These are phyloP conservation scores for Asobara japonica DNA, from an alignment of 1,140 invertebrate genomes.

Conservation along the genomic window DNA sequence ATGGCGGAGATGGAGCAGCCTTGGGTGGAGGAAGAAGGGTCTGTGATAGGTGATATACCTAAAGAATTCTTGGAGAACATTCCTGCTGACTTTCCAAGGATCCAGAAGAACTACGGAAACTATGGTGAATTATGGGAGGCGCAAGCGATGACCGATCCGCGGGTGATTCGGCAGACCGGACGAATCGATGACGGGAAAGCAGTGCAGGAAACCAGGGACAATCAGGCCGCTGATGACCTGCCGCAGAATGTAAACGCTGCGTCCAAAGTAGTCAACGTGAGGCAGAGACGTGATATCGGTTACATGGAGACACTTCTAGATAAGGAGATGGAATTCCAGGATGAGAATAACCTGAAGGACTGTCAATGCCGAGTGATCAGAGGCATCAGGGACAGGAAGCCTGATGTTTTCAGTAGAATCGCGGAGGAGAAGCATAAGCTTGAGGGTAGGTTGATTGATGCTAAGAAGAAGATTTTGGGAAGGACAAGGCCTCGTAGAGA, in stretches of 20 bases:
- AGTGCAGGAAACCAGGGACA: too few relatives aligned
- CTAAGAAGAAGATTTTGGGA: neutral
- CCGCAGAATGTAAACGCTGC: too few relatives aligned
- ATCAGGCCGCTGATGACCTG: too few relatives aligned
- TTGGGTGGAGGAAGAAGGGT: neutral
- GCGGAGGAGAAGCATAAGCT: neutral
- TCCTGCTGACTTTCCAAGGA: neutral
- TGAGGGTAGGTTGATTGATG: too few relatives aligned
- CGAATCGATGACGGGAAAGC: too few relatives aligned
- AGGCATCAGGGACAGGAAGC: neutral
- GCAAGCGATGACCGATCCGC: constrained; percentile 17
- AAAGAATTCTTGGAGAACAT: neutral
- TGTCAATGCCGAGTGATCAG: constrained; percentile 49
- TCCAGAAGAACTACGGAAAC: neutral
- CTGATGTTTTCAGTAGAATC: neutral
- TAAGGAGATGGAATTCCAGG: constrained; percentile 52
- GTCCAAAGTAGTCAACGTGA: neutral
- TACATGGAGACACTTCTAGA: constrained; percentile 40
- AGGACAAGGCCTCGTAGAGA: neutral
- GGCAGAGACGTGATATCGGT: constrained; percentile 28
- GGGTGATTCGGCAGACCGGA: neutral
- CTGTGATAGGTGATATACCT: neutral
- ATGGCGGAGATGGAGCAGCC: neutral
- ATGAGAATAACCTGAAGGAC: constrained; percentile 48
- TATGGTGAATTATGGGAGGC: constrained; percentile 40